phyloP scores from a whole-genome alignment of 2,888 invertebrate genomes.

The Eilema sororculum region DNA sequence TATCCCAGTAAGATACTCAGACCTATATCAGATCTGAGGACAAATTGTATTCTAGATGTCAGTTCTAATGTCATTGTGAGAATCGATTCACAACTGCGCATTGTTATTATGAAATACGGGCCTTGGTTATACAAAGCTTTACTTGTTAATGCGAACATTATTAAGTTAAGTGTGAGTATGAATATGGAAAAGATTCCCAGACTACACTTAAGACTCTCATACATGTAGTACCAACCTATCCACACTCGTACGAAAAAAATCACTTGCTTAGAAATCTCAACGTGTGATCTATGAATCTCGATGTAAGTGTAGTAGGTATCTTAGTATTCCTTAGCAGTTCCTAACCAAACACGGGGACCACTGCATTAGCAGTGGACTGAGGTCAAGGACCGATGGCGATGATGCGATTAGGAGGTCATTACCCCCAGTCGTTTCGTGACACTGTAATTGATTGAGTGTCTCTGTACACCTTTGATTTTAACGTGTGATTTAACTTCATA shows the following conservation, averaged over 20 bases:
- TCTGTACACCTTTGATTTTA: slow-evolving; percentile 45
- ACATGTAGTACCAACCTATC: not conserved
- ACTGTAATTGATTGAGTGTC: slow-evolving; percentile 56
- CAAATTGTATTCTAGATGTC: no score
- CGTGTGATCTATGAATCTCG: not conserved
- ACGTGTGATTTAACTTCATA: not conserved
- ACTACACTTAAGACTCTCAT: not conserved
- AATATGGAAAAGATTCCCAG: no score
- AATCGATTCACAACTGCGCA: no score
- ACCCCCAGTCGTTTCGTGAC: slow-evolving; percentile 61
- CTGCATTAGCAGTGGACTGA: slow-evolving; percentile 35
- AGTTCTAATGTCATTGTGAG: no score
- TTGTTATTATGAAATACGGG: no score
- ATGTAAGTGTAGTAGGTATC: slow-evolving; percentile 5
- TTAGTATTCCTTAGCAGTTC: slow-evolving; percentile 50
- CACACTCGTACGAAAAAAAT: not conserved
- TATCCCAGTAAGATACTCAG: no score
- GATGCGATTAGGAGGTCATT: slow-evolving; percentile 77
- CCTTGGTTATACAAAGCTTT: not conserved
- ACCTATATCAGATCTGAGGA: no score
- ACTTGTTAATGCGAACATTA: not conserved
- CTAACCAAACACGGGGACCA: slow-evolving; percentile 36
- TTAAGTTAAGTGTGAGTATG: not conserved
- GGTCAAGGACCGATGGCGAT: slow-evolving; percentile 64
- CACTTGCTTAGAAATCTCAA: not conserved